Evolutionary conservation across 1,140 invertebrate species (phyloP).

Genomic region (Zaprionus capensis): DNA sequence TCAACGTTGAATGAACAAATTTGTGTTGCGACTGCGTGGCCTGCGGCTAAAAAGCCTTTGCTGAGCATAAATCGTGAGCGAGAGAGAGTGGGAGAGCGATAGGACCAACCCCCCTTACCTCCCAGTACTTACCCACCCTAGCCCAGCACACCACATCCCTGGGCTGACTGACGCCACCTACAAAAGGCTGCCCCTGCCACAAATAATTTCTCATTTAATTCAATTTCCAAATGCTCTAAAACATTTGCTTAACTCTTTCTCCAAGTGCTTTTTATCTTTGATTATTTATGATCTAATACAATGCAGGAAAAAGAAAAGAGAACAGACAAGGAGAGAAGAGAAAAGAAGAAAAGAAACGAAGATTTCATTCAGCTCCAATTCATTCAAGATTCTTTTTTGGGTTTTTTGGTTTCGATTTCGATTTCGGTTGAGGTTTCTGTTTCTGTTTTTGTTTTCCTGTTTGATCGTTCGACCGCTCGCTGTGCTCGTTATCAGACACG

Average conservation of each 20-base stretch:
- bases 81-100: constrained; percentile 18
- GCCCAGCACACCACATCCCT: no score
- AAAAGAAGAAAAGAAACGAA: constrained; percentile 17
- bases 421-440: constrained; percentile 41
- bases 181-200: constrained; percentile 2
- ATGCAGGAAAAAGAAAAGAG: constrained; percentile 30
- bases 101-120: neutral
- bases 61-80: constrained; percentile 68
- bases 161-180: constrained; percentile 17
- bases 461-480: constrained; percentile 61
- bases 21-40: constrained; percentile 50
- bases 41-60: constrained; percentile 66
- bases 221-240: constrained; percentile 5
- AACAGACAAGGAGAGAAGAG: constrained; percentile 26
- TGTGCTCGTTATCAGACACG: constrained; percentile 67
- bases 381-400: constrained; percentile 56
- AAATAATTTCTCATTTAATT: constrained; percentile 36
- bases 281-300: constrained; percentile 79
- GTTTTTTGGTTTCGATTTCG: constrained; percentile 24
- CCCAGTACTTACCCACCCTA: neutral
- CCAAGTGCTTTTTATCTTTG: constrained; percentile 43
- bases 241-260: constrained; percentile 24
- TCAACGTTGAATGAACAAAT: constrained; percentile 75
- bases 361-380: constrained; percentile 67
- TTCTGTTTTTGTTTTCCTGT: constrained; percentile 64